A percentile compares a stretch with the other conserved stretches of the same genome.
Conservation (phyloP, 2,797 vertebrate species). For the Nannoperca australis region DNA sequence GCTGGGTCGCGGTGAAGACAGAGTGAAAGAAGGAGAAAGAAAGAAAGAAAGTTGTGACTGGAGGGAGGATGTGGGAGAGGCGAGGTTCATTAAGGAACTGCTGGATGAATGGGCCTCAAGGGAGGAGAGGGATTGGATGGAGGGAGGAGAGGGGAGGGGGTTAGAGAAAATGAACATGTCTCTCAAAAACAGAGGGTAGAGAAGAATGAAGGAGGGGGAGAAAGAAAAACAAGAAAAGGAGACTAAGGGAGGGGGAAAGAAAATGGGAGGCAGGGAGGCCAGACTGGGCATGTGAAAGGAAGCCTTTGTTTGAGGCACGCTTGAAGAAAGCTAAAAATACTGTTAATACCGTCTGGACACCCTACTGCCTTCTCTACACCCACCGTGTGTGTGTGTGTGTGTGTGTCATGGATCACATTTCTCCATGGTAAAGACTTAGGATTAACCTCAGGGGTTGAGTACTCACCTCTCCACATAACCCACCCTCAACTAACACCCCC, state of each 20-base stretch:
- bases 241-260: constrained; percentile 24
- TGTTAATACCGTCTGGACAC: constrained; percentile 58
- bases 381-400: constrained; percentile 16
- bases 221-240: constrained; percentile 66
- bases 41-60: constrained; percentile 60
- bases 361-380: constrained; percentile 49
- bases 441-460: constrained; percentile 70
- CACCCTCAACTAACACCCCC: constrained; percentile 24
- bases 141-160: constrained; percentile 7
- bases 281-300: constrained; percentile 67
- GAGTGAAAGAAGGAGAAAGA: constrained; percentile 49
- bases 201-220: constrained; percentile 36
- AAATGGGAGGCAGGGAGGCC: constrained; percentile 40
- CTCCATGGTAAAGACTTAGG: constrained; percentile 61
- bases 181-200: constrained; percentile 3
- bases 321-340: constrained; percentile 70
- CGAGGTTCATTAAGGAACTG: constrained; percentile 51
- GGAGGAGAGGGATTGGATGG: constrained; percentile 40
- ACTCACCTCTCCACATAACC: constrained; percentile 44
- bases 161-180: constrained; percentile 54
- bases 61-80: constrained; percentile 45
- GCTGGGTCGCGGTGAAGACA: constrained; percentile 44
- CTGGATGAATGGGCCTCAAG: constrained; percentile 66
- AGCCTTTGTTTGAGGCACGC: constrained; percentile 66
- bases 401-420: constrained; percentile 58